phyloP scores from a whole-genome alignment of 2,888 invertebrate species.

The Sphaeridia pumilis region DNA sequence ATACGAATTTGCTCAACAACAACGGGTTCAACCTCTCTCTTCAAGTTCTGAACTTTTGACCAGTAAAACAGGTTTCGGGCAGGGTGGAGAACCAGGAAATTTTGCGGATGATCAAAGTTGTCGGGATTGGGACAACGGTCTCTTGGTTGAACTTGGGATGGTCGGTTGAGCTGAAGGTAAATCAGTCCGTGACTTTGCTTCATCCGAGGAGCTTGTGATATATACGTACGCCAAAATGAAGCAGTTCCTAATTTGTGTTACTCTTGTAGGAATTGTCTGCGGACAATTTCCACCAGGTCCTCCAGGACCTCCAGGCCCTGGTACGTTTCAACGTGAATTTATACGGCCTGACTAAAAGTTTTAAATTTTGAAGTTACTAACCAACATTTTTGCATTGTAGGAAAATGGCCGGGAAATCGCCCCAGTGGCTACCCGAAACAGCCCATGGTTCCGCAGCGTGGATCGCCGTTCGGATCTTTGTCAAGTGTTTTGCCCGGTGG shows the following conservation, averaged over 20 bases:
- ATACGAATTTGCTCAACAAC: too few relatives aligned
- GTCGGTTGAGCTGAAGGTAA: too few relatives aligned
- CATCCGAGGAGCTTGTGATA: neutral
- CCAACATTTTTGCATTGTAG: neutral
- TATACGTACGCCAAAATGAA: slow-evolving; percentile 13
- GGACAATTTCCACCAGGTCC: slow-evolving; percentile 30
- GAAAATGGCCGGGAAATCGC: slow-evolving; percentile 1
- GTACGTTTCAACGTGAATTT: neutral
- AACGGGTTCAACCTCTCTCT: too few relatives aligned
- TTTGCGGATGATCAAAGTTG: neutral
- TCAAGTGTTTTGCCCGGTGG: slow-evolving; percentile 11
- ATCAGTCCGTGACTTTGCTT: too few relatives aligned
- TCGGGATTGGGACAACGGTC: too few relatives aligned
- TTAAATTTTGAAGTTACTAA: neutral
- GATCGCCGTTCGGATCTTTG: slow-evolving; percentile 19
- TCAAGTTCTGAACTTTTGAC: too few relatives aligned
- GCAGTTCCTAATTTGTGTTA: slow-evolving; percentile 16
- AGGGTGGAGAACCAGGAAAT: slow-evolving; percentile 36
- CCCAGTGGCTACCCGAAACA: slow-evolving; percentile 13
- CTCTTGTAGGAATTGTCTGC: slow-evolving; percentile 20
- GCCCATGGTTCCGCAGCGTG: slow-evolving; percentile 10
- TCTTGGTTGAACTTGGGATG: too few relatives aligned
- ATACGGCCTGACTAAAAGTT: neutral
- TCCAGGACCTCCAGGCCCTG: slow-evolving; percentile 3
- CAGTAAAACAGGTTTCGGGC: slow-evolving; percentile 23